Base-by-base conservation (phyloP, 2,797 vertebrate species). In the Sebastes minor region DNA sequence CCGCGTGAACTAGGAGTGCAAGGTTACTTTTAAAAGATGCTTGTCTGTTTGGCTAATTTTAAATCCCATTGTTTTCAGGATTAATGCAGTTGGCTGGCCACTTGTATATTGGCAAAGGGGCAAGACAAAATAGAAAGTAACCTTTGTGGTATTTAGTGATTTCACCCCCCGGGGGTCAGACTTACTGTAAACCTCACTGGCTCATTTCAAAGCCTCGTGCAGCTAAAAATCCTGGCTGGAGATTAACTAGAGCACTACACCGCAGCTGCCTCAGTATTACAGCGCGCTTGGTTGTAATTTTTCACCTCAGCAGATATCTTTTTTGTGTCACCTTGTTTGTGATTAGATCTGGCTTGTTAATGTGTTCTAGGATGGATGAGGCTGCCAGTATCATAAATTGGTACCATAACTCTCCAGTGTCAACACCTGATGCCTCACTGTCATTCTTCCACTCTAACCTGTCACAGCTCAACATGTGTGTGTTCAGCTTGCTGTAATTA, bases 401-500 rank as follows among this genome's bases (percentile, higher is more conserved):
- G 61, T 60, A 83, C 59, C 46, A 56, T 60, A 57, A 57, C 68
- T 88, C 63, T 60, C 57, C 74, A 57, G 32, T 80, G 49, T 89
- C 76, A 77, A 66, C 85, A 84, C 67, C 56, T 79, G 68, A 87
- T 55, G 74, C 57, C 53, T 64, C 46, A 55, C 84, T 71, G 63
- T 71, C 70, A 33, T 59, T 80, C 76, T 80, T 65, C 72, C 64
- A 25, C 67, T 67, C 80, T 57, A 65, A 72, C 65, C 42, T 73
- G 76, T 73, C 78, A 78, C 73, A 66, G 76, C 77, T 12, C 33
- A 74, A 65, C 52, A n/a, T 87, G 81, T 88, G 81, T 85, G 81
- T 85, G 83, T 76, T 85, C 89, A 95, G 91, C 92, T 89, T 90
- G 83, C 76, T 78, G 46, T 74, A 74, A 94, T 94, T 94, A 93